Evolutionary conservation across 2,888 invertebrate genomes (phyloP), one percentile per base, ranked within the genome.

Genomic region (Acanthoscelides obtectus): DNA sequence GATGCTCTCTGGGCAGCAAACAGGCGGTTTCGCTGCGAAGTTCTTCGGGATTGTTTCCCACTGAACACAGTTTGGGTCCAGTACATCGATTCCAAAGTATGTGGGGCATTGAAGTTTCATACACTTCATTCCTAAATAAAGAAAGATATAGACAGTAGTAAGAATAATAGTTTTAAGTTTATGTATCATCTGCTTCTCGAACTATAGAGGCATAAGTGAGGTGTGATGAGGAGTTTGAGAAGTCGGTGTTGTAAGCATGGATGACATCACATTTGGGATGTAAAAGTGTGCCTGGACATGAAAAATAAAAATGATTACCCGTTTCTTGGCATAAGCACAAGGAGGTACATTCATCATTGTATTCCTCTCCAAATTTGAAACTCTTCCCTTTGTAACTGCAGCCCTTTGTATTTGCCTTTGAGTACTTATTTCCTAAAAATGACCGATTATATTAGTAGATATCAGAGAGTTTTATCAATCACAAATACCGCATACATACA

Each of bases 11-110:
- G 95, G 94, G 80, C 95, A 96, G 83, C 95, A 96, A 78, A 91
- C 90, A 0, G 95, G 95, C 0, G 93, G 90, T 64, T 88, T 87
- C 0, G 94, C 90, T 0, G 87, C 86, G 75, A 92, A 92, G 80
- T 91, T 87, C 0, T 91, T 89, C 0, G 94, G 94, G 22, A 91
- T 91, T 0, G 94, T 92, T 73, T 95, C 95, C 96, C 96, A 96
- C 76, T 92, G 90, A 8, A 96, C 87, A 81, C 96, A 97, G 73
- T 92, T 90, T 0, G 95, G 93, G 80, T 95, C 94, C 67, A 95
- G 85, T 6, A 95, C 90, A 81, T 96, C 95, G n/a, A 95, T 86
- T 0, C 94, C 95, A 74, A 94, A 95, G 78, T 92, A 93, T 0
- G 93, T 92, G 75, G 96, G 91, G 79, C 96, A 97, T 75, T 94